Evolutionary conservation across 2,797 vertebrate species (phyloP).

Genomic region (Pseudopleuronectes americanus): DNA sequence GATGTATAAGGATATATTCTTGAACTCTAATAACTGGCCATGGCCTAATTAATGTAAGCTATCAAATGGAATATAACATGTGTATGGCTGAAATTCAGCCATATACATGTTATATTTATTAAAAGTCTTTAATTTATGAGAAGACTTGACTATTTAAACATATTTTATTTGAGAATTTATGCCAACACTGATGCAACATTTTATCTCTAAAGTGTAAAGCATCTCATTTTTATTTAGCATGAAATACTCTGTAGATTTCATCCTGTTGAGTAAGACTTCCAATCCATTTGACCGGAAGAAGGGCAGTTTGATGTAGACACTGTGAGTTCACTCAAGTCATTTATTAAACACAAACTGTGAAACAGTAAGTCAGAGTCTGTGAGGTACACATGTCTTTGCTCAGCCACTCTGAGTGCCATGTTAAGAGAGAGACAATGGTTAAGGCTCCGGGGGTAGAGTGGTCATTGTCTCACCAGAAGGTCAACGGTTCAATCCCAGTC

Average conservation of each 20-base stretch:
- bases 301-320: neutral
- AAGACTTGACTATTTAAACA: neutral
- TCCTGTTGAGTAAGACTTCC: neutral
- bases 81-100: neutral
- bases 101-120: too few relatives aligned
- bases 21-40: neutral
- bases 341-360: neutral
- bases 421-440: too few relatives aligned
- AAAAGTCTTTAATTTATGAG: too few relatives aligned
- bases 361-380: neutral
- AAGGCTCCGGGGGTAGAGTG: too few relatives aligned
- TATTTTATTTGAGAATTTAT: neutral
- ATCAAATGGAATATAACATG: neutral
- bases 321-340: neutral
- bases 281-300: neutral
- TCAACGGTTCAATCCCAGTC: too few relatives aligned
- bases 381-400: too few relatives aligned
- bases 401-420: too few relatives aligned
- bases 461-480: too few relatives aligned
- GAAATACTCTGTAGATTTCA: neutral
- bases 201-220: neutral
- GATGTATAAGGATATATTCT: neutral
- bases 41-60: neutral
- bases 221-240: neutral
- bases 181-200: neutral